Evolutionary conservation across 2,888 invertebrate species (phyloP).

Genomic region (Lasioglossum vierecki): DNA sequence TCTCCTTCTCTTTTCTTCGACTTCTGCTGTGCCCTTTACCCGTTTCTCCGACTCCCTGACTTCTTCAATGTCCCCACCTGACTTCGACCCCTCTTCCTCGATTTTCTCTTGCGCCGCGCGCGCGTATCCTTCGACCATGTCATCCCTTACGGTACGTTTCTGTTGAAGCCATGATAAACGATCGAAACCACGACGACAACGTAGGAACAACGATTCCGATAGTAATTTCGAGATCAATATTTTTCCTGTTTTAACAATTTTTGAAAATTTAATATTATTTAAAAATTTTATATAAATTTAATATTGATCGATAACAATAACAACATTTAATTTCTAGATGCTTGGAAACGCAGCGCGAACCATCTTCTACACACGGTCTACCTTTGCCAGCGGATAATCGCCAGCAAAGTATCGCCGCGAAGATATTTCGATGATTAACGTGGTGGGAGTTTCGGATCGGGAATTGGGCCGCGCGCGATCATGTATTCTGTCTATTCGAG

Average conservation of each 20-base stretch:
- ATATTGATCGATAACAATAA: too few relatives aligned
- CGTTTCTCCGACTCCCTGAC: conserved; percentile 11
- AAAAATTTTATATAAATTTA: too few relatives aligned
- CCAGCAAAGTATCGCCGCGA: neutral
- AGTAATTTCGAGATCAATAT: neutral
- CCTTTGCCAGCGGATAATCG: neutral
- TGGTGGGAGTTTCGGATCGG: neutral
- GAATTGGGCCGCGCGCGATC: conserved; percentile 6
- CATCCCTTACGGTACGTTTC: conserved; percentile 42
- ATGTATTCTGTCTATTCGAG: conserved; percentile 37
- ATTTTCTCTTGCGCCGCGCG: neutral
- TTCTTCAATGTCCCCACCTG: neutral
- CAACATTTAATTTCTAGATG: neutral
- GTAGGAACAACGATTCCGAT: neutral
- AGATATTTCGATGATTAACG: neutral
- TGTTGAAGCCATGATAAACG: too few relatives aligned
- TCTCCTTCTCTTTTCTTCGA: neutral
- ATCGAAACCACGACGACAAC: neutral
- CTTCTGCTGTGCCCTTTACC: neutral
- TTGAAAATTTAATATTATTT: too few relatives aligned
- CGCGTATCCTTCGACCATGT: neutral
- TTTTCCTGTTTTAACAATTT: too few relatives aligned
- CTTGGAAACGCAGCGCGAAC: neutral
- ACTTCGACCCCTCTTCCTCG: conserved; percentile 12
- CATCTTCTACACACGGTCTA: neutral